A percentile compares a stretch with the other conserved stretches of the same genome.
phyloP scores from a whole-genome alignment of 2,113 vertebrate genomes.

The Ailurus styani region DNA sequence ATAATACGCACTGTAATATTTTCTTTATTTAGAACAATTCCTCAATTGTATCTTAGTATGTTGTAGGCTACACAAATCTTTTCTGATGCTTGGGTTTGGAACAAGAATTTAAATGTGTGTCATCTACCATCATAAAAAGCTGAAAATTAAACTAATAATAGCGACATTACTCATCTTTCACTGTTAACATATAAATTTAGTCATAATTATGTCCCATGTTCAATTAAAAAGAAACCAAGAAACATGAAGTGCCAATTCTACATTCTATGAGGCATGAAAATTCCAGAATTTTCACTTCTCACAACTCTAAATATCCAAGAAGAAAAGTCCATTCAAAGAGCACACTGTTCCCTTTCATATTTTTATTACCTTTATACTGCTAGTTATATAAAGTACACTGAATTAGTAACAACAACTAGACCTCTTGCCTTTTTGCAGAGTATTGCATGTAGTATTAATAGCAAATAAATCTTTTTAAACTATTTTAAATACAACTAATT shows the following conservation, averaged over 20 bases:
- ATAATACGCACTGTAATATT: neutral
- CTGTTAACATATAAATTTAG: neutral
- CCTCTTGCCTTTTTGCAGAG: neutral
- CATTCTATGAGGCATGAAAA: neutral
- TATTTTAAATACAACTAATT: neutral
- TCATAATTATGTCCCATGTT: neutral
- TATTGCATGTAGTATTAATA: neutral
- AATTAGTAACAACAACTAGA: neutral
- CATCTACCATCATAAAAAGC: neutral
- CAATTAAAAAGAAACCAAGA: neutral
- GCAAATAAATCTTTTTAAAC: neutral
- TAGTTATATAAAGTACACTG: neutral
- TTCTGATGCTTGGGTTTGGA: neutral
- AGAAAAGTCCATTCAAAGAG: neutral
- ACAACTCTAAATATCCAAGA: neutral
- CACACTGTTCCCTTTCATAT: neutral
- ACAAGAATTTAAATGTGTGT: neutral
- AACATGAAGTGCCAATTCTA: neutral
- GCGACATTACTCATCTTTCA: neutral
- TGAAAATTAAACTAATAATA: neutral
- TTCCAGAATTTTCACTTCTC: neutral
- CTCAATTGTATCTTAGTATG: neutral
- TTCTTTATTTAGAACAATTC: neutral
- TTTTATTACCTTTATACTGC: neutral
- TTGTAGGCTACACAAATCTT: neutral